These are phyloP conservation scores for Tetramorium bicarinatum DNA, from an alignment of 2,888 invertebrate genomes.

Conservation along the genomic window DNA sequence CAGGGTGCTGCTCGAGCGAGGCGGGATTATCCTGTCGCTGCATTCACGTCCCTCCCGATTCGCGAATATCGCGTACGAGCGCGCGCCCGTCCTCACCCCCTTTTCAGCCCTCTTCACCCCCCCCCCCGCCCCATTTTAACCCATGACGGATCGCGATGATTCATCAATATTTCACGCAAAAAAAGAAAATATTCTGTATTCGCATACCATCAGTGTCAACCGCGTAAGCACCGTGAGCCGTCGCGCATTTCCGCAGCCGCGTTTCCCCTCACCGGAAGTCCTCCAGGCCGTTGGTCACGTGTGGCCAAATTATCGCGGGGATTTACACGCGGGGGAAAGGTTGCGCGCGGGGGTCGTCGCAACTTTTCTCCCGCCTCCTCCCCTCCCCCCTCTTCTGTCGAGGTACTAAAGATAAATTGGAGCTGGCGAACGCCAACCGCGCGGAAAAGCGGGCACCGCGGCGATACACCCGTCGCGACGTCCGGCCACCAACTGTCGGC, in stretches of 20 bases:
- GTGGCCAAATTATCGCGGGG: background rate
- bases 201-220: slow-evolving; percentile 76
- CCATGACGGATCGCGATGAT: background rate
- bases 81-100: background rate
- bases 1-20: background rate
- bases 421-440: background rate
- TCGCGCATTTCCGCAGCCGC: slow-evolving; percentile 61
- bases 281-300: slow-evolving; percentile 7
- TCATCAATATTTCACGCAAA: background rate
- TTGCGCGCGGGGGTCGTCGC: background rate
- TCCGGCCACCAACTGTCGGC: slow-evolving; percentile 80
- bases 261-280: slow-evolving; percentile 23
- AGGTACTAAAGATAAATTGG: background rate
- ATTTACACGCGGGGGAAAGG: background rate
- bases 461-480: slow-evolving; percentile 80
- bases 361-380: background rate
- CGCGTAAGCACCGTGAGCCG: slow-evolving; percentile 59
- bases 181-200: background rate
- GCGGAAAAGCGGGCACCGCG: background rate
- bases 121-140: background rate
- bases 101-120: background rate
- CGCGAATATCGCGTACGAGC: background rate
- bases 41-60: background rate
- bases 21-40: background rate
- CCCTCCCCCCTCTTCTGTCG: background rate